Percentiles rank a stretch among this genome's conserved stretches.
Conservation (phyloP, 2,113 vertebrate genomes). For the Andinoacara biseriatus region DNA sequence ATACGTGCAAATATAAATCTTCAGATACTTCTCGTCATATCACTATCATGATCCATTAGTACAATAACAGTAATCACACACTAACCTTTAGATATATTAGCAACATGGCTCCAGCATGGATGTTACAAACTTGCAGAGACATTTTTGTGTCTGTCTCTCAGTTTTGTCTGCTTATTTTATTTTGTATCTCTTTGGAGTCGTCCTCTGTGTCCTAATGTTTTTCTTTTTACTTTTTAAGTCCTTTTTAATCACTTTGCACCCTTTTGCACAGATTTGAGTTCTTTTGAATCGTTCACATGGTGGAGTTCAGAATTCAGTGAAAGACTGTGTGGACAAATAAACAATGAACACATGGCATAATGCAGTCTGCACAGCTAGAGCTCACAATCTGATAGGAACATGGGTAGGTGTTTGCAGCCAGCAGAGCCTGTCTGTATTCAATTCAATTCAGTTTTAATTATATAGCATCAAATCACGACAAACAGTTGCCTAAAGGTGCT, state of each 20-base stretch:
- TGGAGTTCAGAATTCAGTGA: too few relatives aligned
- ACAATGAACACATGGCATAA: too few relatives aligned
- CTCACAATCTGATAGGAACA: too few relatives aligned
- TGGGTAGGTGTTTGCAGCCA: too few relatives aligned
- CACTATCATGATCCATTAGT: neutral
- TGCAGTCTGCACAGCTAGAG: too few relatives aligned
- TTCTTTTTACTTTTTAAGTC: fast-evolving
- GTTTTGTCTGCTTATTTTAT: neutral
- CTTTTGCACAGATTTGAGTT: neutral
- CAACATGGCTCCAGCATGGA: neutral
- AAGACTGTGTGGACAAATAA: too few relatives aligned
- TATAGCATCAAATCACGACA: too few relatives aligned
- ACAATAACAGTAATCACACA: neutral
- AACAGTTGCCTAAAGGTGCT: too few relatives aligned
- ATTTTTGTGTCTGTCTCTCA: neutral
- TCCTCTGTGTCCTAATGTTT: neutral
- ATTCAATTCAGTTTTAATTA: too few relatives aligned
- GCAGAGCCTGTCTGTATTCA: too few relatives aligned
- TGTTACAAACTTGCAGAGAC: neutral
- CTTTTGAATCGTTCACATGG: neutral
- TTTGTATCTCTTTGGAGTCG: neutral
- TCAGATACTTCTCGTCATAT: neutral
- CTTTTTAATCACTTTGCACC: neutral
- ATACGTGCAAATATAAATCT: neutral
- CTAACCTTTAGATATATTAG: neutral